Evolutionary conservation across 1,140 invertebrate genomes (phyloP), one percentile per base, ranked within the genome.

Genomic region (Druon quercuslanigerum): DNA sequence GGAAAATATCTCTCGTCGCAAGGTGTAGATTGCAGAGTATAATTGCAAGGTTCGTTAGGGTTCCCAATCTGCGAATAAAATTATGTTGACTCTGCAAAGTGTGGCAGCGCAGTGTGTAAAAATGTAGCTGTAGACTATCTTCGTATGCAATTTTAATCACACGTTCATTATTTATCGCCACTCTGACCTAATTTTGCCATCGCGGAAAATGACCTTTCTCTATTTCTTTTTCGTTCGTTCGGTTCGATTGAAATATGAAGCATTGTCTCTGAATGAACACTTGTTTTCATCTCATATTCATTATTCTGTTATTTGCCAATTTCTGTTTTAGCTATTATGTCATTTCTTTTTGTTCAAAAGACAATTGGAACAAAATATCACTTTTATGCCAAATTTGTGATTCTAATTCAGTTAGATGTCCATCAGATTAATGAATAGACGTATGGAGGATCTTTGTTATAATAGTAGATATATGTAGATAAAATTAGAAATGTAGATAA

Each of bases 161-260:
- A 40, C 57, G 33, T 33, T 66, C 1, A 33, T 66, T 20, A 66
- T 66, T 66, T 66, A 66, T 66, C 20, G 56, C 14, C 56, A 60
- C 56, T 60, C 17, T 33, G 56, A 60, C 56, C 20, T 25, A 60
- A 60, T 60, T 60, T 60, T 60, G 3, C 19, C 19, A 12, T 12
- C 20, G 33, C 56, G 20, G 12, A 16, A 33, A 60, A 60, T 25
- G 7, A 12, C 17, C 16, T 7, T n/a, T 17, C 46, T 46, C 7
- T 14, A 7, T 72, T 51, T 14, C n/a, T 72, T 72, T 72, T 72
- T 77, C 14, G 20, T 19, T 25, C 71, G 75, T 56, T 80, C 75
- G 70, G 40, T 71, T 80, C 74, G 70, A 80, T 80, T 77, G 75
- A 56, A 77, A 76, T 72, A 51, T 72, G 33, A 50, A 75, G 8